These are phyloP conservation scores for Argyrosomus regius DNA, from an alignment of 2,797 vertebrate species.

Conservation along the genomic window DNA sequence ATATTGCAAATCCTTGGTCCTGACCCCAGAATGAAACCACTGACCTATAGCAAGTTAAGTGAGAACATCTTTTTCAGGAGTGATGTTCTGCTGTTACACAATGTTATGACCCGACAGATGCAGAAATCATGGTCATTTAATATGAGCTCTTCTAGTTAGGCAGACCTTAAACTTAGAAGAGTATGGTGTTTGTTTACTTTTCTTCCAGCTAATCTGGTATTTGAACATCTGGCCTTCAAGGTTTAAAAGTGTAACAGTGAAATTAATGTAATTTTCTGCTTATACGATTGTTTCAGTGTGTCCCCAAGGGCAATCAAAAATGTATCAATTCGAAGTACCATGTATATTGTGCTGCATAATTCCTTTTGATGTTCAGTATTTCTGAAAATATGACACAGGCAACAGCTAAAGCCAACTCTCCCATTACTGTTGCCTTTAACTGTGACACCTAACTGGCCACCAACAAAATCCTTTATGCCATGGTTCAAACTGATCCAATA, in stretches of 20 bases:
- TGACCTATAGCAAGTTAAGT: not conserved
- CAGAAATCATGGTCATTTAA: not conserved
- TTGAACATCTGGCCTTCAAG: not conserved
- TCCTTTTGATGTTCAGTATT: constrained; percentile 48
- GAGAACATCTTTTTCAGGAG: not conserved
- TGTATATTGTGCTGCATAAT: not conserved
- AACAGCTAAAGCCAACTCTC: constrained; percentile 41
- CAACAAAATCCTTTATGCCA: constrained; percentile 51
- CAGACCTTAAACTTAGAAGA: not conserved
- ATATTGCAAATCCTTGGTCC: not conserved
- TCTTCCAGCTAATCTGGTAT: not conserved
- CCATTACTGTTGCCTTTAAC: constrained; percentile 29
- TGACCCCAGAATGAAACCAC: not conserved
- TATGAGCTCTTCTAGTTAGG: not conserved
- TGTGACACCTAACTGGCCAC: constrained; percentile 43
- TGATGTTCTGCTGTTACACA: not conserved
- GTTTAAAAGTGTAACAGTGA: not conserved
- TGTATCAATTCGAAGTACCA: not conserved
- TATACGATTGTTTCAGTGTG: not conserved
- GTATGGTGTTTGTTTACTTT: not conserved
- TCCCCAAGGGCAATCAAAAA: not conserved
- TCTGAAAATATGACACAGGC: constrained; percentile 26
- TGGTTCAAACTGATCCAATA: constrained; percentile 46
- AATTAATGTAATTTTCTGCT: not conserved
- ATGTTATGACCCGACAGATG: not conserved